Evolutionary conservation across 37 sponge, comb jelly and placozoan genomes (phyloP), one percentile per base, ranked within the genome.

Genomic region (Halichondria panicea): DNA sequence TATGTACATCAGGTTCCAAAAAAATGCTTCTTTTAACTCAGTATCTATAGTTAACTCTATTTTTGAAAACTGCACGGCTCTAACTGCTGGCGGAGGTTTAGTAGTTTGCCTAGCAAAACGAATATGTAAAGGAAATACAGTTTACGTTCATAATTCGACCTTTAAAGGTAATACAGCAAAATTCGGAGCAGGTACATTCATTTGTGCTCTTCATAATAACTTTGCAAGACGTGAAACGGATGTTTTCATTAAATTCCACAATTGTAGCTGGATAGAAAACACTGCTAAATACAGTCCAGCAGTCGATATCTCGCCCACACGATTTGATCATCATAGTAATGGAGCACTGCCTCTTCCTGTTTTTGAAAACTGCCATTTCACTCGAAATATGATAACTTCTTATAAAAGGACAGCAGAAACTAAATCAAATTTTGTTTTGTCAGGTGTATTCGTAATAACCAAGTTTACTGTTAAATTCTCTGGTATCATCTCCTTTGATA

Each of bases 141-240:
- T 43, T 86, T 21, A 3, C 1, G 7, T 80, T 73, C 40, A 66
- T 4, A 42, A 57, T 24, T 86, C 81, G 38, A 72, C n/a, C 1
- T 81, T 88, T 81, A 4, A 34, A n/a, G 5, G n/a, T 6, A 88
- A 88, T 24, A 34, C 4, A 38, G 88, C 88, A n/a, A 64, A 72
- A 39, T 81, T 43, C 34, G 88, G 88, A 53, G 88, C 83, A 35
- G 88, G 82, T 13, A 27, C 77, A 24, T 81, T 73, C 13, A 82
- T 61, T 55, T n/a, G n/a, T n/a, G n/a, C n/a, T n/a, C n/a, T n/a
- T n/a, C n/a, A n/a, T n/a, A n/a, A n/a, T n/a, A n/a, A n/a, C n/a
- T n/a, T n/a, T n/a, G n/a, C n/a, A n/a, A n/a, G n/a, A n/a, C n/a
- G n/a, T n/a, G n/a, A n/a, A n/a, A n/a, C n/a, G n/a, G n/a, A n/a